Percentiles rank a stretch among this genome's conserved stretches.
These are phyloP conservation scores for Haplochromis burtoni DNA, from an alignment of 2,113 vertebrate genomes.

Conservation along the genomic window DNA sequence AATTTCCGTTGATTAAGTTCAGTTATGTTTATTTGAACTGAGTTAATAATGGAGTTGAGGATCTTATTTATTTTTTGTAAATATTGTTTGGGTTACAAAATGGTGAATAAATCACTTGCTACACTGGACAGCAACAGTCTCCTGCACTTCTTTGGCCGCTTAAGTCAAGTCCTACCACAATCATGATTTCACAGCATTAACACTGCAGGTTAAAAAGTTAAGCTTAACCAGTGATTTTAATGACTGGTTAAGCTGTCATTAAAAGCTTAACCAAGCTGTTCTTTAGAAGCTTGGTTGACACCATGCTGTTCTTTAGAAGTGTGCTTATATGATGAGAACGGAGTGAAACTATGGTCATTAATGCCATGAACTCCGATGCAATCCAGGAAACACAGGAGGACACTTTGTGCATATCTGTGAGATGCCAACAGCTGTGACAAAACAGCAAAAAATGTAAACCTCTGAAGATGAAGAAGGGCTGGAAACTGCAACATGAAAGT, in stretches of 20 bases:
- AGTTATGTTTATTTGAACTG: not conserved
- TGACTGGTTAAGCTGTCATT: too few relatives aligned
- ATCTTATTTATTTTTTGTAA: not conserved
- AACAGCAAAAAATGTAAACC: fast-evolving
- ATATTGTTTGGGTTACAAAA: not conserved
- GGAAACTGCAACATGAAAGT: not conserved
- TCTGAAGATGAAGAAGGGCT: not conserved
- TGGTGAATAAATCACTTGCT: not conserved
- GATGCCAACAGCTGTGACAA: not conserved
- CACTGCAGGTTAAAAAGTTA: not conserved
- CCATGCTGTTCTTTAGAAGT: not conserved
- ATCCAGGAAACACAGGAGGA: not conserved
- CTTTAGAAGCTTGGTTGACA: not conserved
- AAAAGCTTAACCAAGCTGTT: not conserved
- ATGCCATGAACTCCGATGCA: not conserved
- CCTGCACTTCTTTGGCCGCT: not conserved
- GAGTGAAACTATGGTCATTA: not conserved
- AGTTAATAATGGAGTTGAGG: not conserved
- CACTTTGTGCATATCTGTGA: not conserved
- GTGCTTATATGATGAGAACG: not conserved
- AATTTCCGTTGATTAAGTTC: fast-evolving
- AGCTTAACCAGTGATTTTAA: not conserved
- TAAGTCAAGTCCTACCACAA: not conserved
- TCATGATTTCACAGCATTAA: not conserved
- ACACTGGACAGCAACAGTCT: not conserved